Conservation (phyloP, 2,797 vertebrate species). For the Eutrigla gurnardus region DNA sequence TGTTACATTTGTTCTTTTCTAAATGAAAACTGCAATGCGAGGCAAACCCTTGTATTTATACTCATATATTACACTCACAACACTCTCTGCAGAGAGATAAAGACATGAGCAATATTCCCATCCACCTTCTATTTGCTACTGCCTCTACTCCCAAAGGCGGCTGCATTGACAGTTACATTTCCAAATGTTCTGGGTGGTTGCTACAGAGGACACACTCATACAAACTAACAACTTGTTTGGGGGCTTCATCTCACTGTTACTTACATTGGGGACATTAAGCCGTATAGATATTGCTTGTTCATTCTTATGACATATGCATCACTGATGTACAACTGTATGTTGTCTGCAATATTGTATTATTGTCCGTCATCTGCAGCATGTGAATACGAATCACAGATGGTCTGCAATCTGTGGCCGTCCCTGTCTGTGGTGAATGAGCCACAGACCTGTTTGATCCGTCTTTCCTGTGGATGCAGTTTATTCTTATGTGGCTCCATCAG, state of each 20-base stretch:
- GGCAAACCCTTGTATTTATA: not conserved
- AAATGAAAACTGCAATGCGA: not conserved
- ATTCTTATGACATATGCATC: not conserved
- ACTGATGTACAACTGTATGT: not conserved
- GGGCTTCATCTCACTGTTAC: not conserved
- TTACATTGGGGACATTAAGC: not conserved
- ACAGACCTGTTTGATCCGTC: conserved; percentile 46
- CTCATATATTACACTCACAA: not conserved
- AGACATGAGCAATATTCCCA: conserved; percentile 1
- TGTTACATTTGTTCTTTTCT: not conserved
- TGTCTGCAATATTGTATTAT: not conserved
- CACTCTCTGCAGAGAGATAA: not conserved
- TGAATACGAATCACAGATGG: conserved; percentile 27
- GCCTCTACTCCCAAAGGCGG: not conserved
- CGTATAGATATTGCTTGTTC: not conserved
- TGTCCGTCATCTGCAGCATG: not conserved
- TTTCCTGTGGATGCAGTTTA: conserved; percentile 27
- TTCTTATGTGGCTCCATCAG: conserved; percentile 54
- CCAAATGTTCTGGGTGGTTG: not conserved
- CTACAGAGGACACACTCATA: not conserved
- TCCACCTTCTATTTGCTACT: not conserved
- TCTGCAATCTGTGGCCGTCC: conserved; percentile 36
- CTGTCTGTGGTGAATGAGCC: conserved; percentile 38
- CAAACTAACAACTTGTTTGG: not conserved
- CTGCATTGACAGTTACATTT: not conserved